These are phyloP conservation scores for Papilio elwesi DNA, from an alignment of 2,888 invertebrate species.

Conservation along the genomic window DNA sequence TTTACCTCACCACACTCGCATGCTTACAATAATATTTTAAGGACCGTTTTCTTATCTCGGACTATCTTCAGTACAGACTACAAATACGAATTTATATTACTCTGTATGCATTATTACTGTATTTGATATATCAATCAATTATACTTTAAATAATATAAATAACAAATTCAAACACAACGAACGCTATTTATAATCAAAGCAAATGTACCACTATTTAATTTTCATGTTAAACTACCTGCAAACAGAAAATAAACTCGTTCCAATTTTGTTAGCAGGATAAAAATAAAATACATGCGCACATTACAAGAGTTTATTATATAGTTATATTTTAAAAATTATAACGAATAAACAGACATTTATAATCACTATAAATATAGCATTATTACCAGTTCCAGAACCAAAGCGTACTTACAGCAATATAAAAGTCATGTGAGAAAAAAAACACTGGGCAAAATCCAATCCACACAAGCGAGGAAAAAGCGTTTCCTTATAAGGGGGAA, in stretches of 20 bases:
- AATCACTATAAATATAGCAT: slow-evolving; percentile 1
- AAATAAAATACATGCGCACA: no score
- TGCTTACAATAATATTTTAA: not conserved
- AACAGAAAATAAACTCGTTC: not conserved
- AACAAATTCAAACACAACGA: not conserved
- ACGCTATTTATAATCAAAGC: not conserved
- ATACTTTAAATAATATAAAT: no score
- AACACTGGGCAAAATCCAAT: slow-evolving; percentile 64
- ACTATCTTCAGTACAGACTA: not conserved
- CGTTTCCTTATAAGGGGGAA: slow-evolving; percentile 38
- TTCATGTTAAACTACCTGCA: not conserved
- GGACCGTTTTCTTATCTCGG: not conserved
- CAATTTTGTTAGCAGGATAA: not conserved
- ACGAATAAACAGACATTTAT: not conserved
- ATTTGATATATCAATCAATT: no score
- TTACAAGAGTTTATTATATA: no score
- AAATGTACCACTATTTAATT: not conserved
- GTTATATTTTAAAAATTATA: no score
- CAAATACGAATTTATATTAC: not conserved
- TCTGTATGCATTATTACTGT: not conserved
- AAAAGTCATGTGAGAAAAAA: slow-evolving; percentile 68
- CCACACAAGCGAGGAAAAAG: slow-evolving; percentile 63
- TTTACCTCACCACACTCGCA: not conserved
- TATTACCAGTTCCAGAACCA: slow-evolving; percentile 44
- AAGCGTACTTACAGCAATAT: slow-evolving; percentile 76